These are phyloP conservation scores for Rhineura floridana DNA, from an alignment of 2,113 vertebrate genomes.

Conservation along the genomic window DNA sequence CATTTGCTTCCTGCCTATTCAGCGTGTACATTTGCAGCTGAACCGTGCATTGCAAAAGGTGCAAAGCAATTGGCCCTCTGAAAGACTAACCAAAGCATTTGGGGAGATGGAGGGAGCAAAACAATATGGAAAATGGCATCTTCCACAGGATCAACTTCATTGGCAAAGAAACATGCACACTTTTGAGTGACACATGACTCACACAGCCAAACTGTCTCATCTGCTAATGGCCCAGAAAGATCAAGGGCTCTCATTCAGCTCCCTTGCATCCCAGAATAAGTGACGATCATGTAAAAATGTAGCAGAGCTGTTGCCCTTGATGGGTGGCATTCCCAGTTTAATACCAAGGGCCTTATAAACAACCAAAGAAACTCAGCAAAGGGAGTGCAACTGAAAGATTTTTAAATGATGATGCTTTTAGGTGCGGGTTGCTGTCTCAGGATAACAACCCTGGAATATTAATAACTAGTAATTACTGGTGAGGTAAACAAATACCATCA, in stretches of 20 bases:
- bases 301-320: neutral
- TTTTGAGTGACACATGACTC: neutral
- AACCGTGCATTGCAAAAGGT: neutral
- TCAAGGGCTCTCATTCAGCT: neutral
- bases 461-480: no score
- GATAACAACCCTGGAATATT: no score
- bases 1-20: neutral
- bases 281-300: neutral
- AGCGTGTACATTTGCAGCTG: neutral
- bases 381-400: no score
- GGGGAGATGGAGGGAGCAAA: neutral
- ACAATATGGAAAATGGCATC: neutral
- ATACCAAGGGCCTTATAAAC: neutral
- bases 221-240: neutral
- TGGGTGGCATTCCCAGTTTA: neutral
- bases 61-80: neutral
- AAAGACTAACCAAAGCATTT: neutral
- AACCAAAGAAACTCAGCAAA: neutral
- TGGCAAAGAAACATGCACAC: neutral
- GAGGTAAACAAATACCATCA: no score
- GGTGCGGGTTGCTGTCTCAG: no score
- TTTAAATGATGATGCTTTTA: no score
- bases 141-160: neutral
- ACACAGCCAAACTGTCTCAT: neutral
- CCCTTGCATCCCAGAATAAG: neutral